Conservation (phyloP, 2,888 invertebrate species). For the Zele albiditarsus region DNA sequence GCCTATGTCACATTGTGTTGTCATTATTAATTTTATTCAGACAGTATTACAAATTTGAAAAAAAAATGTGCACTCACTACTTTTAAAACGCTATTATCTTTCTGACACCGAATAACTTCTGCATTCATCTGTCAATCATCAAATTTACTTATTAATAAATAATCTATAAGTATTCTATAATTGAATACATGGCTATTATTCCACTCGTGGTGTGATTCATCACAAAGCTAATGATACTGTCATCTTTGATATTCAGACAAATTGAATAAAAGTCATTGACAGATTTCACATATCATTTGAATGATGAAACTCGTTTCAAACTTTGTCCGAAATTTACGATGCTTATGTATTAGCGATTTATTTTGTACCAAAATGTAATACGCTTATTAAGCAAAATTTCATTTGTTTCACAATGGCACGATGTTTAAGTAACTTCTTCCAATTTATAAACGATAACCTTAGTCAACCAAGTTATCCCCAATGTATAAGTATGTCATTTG, state of each 20-base stretch:
- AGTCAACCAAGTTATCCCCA: not conserved
- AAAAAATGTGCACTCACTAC: not conserved
- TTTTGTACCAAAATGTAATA: constrained; percentile 1
- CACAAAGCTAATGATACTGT: constrained; percentile 23
- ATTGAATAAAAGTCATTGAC: not conserved
- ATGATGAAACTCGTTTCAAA: not conserved
- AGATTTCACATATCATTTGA: not conserved
- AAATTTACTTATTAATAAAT: constrained; percentile 12
- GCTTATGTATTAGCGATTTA: not conserved
- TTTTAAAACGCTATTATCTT: constrained; percentile 1
- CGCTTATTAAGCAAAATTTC: not conserved
- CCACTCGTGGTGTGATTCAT: constrained; percentile 4
- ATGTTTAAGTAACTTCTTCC: constrained; percentile 13
- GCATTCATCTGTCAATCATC: not conserved
- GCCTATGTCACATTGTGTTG: not conserved
- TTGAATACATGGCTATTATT: constrained; percentile 21
- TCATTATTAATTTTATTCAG: not conserved
- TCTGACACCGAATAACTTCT: not conserved
- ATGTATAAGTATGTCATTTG: constrained; percentile 11
- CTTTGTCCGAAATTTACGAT: not conserved
- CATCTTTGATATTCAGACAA: not conserved
- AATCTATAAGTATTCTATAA: constrained; percentile 11
- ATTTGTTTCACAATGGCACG: constrained; percentile 20
- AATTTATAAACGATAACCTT: not conserved
- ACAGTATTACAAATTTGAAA: not conserved